Conservation (phyloP, 2,797 vertebrate genomes). For the Myiothlypis chrysogaster region DNA sequence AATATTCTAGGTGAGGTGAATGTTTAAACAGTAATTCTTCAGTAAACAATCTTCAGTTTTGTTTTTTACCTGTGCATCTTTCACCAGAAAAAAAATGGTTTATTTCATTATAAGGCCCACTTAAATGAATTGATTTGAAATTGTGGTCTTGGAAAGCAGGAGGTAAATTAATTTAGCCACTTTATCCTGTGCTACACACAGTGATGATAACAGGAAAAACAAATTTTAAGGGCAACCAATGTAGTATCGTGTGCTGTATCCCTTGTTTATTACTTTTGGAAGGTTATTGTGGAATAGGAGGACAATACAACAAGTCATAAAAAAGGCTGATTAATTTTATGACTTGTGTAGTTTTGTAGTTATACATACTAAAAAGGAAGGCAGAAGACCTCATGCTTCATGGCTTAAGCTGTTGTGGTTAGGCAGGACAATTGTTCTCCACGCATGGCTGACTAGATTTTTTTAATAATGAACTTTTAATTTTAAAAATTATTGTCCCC, state of each 20-base stretch:
- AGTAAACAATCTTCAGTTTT: neutral
- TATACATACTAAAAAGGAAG: neutral
- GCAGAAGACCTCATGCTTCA: neutral
- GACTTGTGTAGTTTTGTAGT: neutral
- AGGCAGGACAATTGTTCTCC: neutral
- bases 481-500: neutral
- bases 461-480: neutral
- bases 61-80: neutral
- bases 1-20: neutral
- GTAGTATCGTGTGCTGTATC: neutral
- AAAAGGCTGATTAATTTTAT: constrained; percentile 44
- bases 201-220: neutral
- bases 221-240: neutral
- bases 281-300: neutral
- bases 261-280: constrained; percentile 14
- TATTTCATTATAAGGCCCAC: neutral
- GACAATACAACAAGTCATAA: neutral
- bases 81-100: neutral
- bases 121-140: neutral
- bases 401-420: neutral
- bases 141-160: neutral
- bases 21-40: neutral
- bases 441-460: neutral
- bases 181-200: neutral
- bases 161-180: neutral